Evolutionary conservation across 2,888 invertebrate genomes (phyloP).

Genomic region (Eupithecia centaureata): DNA sequence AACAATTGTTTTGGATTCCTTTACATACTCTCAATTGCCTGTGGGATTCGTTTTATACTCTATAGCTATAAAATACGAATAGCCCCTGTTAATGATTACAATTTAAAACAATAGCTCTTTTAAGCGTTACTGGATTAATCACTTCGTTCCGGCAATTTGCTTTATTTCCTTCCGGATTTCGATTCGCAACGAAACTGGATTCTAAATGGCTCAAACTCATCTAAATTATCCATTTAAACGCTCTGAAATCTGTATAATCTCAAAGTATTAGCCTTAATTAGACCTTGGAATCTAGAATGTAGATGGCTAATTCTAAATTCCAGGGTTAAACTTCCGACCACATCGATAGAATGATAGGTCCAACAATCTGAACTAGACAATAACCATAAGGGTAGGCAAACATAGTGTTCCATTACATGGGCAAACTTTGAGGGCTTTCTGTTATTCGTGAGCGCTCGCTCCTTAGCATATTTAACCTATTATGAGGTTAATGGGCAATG

Average conservation of each 20-base stretch:
- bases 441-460: slow-evolving; percentile 62
- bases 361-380: slow-evolving; percentile 40
- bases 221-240: slow-evolving; percentile 32
- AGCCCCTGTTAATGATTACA: slow-evolving; percentile 40
- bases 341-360: slow-evolving; percentile 22
- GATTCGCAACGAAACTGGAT: slow-evolving; percentile 21
- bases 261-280: slow-evolving; percentile 17
- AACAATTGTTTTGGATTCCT: slow-evolving; percentile 46
- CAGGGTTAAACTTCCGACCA: slow-evolving; percentile 13
- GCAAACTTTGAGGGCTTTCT: slow-evolving; percentile 53
- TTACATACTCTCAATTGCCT: slow-evolving; percentile 39
- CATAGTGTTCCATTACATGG: slow-evolving; percentile 40
- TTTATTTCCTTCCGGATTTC: slow-evolving; percentile 36
- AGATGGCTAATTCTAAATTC: background rate
- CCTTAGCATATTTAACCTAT: slow-evolving; percentile 79
- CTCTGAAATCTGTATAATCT: slow-evolving; percentile 19
- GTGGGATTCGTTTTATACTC: slow-evolving; percentile 30
- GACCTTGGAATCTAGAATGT: too few relatives aligned
- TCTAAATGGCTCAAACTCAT: slow-evolving; percentile 34
- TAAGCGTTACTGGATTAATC: slow-evolving; percentile 40
- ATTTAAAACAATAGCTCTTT: slow-evolving; percentile 40
- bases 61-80: slow-evolving; percentile 25
- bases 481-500: slow-evolving; percentile 78
- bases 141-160: slow-evolving; percentile 38
- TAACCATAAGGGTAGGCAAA: slow-evolving; percentile 41